Base-by-base conservation (phyloP, 2,113 vertebrate genomes). In the Dasyornis broadbenti region DNA sequence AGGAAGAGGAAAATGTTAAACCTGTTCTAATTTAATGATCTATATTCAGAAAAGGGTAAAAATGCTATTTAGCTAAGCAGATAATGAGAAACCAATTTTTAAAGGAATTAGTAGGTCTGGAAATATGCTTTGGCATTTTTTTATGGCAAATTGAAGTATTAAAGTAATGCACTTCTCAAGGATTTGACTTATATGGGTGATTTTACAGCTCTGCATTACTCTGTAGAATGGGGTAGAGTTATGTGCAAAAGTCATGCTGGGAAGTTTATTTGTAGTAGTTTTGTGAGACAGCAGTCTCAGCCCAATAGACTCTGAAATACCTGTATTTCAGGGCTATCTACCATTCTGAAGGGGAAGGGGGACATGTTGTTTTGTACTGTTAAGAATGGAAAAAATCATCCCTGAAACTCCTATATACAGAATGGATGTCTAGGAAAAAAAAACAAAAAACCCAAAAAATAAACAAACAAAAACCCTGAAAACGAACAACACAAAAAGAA, bases 1-100 rank as follows among this genome's bases (percentile, higher is more conserved):
- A 44, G 77, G 84, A 82, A 86, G 35, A 95, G 14, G 37, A 90
- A 95, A 93, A 83, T 37, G 72, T 79, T 91, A 72, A 68, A 70
- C 50, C 65, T 92, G n/a, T 96, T 97, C 88, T 95, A 93, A 96
- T 97, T 81, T 89, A 94, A 79, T 94, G 45, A 70, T 59, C 61
- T 86, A 16, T 50, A 56, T 59, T 89, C 89, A 57, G 40, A 73
- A 86, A 97, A 92, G 82, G 31, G 79, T 63, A 88, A 59, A 90
- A 93, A 53, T 81, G 59, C 66, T 60, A 18, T 85, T 89, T 88
- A 77, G 53, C 31, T 49, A 78, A 77, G 35, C 40, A 95, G 57
- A 53, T 90, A 89, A 95, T 11, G 30, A 90, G 64, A 93, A 94
- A 89, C 26, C 37, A 72, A 50, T 77, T 86, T 90, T 86, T 64